A percentile compares a stretch with the other conserved stretches of the same genome.
Evolutionary conservation across 2,888 invertebrate genomes (phyloP).

Genomic region (Hemithea aestivaria): DNA sequence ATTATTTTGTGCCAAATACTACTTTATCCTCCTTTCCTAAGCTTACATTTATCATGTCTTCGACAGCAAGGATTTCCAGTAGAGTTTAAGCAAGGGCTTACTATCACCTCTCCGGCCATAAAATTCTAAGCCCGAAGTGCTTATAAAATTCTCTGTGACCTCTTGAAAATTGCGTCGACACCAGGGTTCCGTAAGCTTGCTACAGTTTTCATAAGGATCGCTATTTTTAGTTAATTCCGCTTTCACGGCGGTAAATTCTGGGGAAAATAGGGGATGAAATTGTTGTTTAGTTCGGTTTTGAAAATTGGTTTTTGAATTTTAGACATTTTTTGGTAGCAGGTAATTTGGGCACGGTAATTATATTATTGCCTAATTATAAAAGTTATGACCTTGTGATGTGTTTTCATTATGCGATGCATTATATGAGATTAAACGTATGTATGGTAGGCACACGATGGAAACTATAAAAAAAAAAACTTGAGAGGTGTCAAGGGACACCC

Average conservation of each 20-base stretch:
- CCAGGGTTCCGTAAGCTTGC: constrained; percentile 22
- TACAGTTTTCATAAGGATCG: constrained; percentile 24
- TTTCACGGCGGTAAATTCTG: constrained; percentile 22
- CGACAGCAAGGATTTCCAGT: constrained; percentile 7
- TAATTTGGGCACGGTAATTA: not conserved
- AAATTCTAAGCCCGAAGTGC: constrained; percentile 23
- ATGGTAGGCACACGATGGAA: too few species aligned
- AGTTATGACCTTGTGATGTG: too few species aligned
- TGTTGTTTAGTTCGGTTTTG: constrained; percentile 10
- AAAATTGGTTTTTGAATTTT: constrained; percentile 21
- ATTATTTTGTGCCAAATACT: too few species aligned
- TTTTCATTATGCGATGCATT: too few species aligned
- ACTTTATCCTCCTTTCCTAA: too few species aligned
- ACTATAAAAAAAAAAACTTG: too few species aligned
- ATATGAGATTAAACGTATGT: too few species aligned
- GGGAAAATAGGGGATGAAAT: constrained; percentile 16
- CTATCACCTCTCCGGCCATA: constrained; percentile 17
- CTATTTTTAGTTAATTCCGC: constrained; percentile 31
- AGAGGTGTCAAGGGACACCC: too few species aligned
- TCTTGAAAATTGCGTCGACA: constrained; percentile 25
- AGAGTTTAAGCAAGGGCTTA: constrained; percentile 14
- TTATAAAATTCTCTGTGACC: constrained; percentile 26
- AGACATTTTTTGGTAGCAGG: constrained; percentile 14
- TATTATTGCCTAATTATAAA: too few species aligned
- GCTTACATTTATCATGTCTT: too few species aligned